Evolutionary conservation across 2,888 invertebrate genomes (phyloP).

Genomic region (Neoascia interrupta): DNA sequence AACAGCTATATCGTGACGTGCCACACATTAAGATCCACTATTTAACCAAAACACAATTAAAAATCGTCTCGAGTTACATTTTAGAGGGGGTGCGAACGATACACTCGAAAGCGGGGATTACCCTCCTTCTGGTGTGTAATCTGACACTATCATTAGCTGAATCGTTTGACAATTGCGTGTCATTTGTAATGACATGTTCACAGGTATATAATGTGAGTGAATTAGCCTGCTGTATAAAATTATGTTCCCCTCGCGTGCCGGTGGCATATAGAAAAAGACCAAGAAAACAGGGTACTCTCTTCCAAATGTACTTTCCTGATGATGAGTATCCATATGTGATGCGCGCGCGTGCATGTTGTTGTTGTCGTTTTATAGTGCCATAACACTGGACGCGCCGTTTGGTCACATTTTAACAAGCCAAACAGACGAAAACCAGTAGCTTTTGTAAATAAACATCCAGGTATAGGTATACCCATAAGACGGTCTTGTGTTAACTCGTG

Average conservation of each 20-base stretch:
- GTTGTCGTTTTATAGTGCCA: conserved; percentile 32
- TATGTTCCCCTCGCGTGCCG: not conserved
- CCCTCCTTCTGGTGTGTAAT: conserved; percentile 30
- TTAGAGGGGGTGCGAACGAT: not conserved
- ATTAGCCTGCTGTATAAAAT: conserved; percentile 35
- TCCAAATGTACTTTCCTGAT: conserved; percentile 2
- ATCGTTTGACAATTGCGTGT: conserved; percentile 57
- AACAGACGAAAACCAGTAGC: conserved; percentile 63
- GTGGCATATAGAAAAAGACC: conserved; percentile 4
- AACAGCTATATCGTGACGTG: conserved; percentile 29
- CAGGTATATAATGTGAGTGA: no score
- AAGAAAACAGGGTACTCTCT: no score
- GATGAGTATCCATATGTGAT: no score
- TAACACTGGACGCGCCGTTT: conserved; percentile 31
- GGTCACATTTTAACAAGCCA: conserved; percentile 59
- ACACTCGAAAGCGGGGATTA: not conserved
- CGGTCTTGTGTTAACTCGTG: conserved; percentile 5
- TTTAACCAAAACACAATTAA: conserved; percentile 59
- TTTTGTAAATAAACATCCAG: conserved; percentile 48
- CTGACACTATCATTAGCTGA: conserved; percentile 63
- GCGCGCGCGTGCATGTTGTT: no score
- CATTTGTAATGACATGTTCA: conserved; percentile 61
- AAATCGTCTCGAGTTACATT: conserved; percentile 57
- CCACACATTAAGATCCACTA: conserved; percentile 29
- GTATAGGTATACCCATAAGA: not conserved